Evolutionary conservation across 2,888 invertebrate species (phyloP), one percentile per base, ranked within the genome.

Genomic region (Drosophila putrida): DNA sequence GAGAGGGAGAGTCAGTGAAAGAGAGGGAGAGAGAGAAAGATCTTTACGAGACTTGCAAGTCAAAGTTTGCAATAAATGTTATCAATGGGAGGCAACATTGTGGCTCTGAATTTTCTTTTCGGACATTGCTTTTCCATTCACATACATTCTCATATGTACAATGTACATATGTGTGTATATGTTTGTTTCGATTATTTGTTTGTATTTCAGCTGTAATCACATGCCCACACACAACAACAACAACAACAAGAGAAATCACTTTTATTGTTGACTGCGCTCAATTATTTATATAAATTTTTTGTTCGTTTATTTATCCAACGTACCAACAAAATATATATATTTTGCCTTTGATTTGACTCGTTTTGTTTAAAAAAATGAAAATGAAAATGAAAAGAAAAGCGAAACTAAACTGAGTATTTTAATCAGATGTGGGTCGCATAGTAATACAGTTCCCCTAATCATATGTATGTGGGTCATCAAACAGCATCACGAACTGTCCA

Each of bases 261-360:
- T 84, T 84, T 88, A 84, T 86, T 76, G 80, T 86, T 76, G 72
- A 75, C 74, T 86, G 89, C 74, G 83, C 84, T 82, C 87, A 73
- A 83, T 88, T 83, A 86, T 66, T 73, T 78, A 75, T 74, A 74
- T 86, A 76, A 74, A 69, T 68, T 54, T 67, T 36, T 28, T 39
- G 20, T 60, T 47, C 58, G 33, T 68, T 62, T 61, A 25, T 55
- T 70, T 66, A 15, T 31, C n/a, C 25, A 33, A 11, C 25, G 13
- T 9, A 36, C 41, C 25, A 31, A 11, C 4, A 31, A 20, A 35
- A 11, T 31, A 28, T 28, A 4, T 28, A 28, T 20, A 60, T 25
- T n/a, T 39, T 27, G 28, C 33, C 27, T 46, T 54, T 46, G 36
- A 44, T 51, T 60, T 60, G 43, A 46, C 33, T 15, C 33, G 6